Evolutionary conservation across 2,113 vertebrate genomes (phyloP).

Genomic region (Romanogobio albipinnatus): DNA sequence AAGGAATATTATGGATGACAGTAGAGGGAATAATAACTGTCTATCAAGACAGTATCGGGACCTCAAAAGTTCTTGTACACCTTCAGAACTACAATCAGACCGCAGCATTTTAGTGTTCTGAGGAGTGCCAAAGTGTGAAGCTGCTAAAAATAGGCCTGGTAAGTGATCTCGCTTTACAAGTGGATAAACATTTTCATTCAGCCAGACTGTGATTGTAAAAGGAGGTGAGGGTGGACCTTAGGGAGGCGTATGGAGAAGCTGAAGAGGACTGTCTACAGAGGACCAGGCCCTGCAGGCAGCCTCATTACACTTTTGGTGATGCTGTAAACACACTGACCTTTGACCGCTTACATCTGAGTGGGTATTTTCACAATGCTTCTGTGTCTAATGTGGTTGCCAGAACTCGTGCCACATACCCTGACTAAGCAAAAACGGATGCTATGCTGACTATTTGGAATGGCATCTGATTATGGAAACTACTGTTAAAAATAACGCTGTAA

Average conservation of each 20-base stretch:
- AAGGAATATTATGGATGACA: neutral
- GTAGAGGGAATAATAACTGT: neutral
- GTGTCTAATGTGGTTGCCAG: slow-evolving; percentile 1
- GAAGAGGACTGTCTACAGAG: neutral
- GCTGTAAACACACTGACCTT: slow-evolving; percentile 39
- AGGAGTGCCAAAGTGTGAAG: slow-evolving; percentile 15
- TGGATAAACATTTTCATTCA: slow-evolving; percentile 55
- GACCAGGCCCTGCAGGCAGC: neutral
- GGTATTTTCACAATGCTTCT: slow-evolving; percentile 28
- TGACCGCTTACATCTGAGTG: slow-evolving; percentile 14
- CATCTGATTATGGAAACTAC: slow-evolving; percentile 7
- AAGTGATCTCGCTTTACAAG: slow-evolving; percentile 48
- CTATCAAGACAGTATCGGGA: neutral
- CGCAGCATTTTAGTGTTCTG: neutral
- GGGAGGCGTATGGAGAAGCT: neutral
- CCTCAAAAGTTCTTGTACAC: neutral
- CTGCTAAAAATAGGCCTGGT: slow-evolving; percentile 53
- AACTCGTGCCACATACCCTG: neutral
- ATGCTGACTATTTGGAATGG: neutral
- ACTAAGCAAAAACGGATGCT: neutral
- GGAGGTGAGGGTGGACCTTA: neutral
- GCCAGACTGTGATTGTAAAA: slow-evolving; percentile 14
- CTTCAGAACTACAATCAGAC: neutral
- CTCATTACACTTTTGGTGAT: neutral
- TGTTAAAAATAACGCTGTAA: slow-evolving; percentile 31